These are phyloP conservation scores for Cuniculus paca DNA, from an alignment of 2,797 vertebrate genomes.

Conservation along the genomic window DNA sequence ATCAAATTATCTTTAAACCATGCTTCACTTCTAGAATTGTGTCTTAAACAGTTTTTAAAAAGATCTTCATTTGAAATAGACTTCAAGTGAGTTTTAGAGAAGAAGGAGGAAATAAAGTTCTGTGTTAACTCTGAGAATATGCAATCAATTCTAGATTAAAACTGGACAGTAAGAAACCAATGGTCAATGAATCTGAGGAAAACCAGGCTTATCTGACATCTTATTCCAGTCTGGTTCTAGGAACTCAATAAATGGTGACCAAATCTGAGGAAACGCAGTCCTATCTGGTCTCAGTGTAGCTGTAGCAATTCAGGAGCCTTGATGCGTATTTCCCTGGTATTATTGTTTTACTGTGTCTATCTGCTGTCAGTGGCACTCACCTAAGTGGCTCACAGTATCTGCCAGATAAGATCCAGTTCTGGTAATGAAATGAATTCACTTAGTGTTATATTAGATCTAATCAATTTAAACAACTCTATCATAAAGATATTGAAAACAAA, in stretches of 20 bases:
- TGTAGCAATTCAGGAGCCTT: too few relatives aligned
- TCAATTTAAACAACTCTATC: not conserved
- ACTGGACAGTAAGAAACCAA: too few relatives aligned
- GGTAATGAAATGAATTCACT: not conserved
- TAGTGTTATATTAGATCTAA: not conserved
- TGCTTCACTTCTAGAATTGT: not conserved
- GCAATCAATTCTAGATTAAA: not conserved
- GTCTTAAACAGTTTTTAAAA: not conserved
- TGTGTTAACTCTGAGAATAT: not conserved
- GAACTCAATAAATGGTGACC: too few relatives aligned
- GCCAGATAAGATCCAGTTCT: not conserved
- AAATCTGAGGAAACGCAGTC: not conserved
- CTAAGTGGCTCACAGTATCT: not conserved
- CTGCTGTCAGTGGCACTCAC: rapidly evolving
- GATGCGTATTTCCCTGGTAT: not conserved
- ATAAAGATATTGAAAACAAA: not conserved
- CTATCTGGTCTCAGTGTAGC: not conserved
- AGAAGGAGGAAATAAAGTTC: not conserved
- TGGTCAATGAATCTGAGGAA: not conserved
- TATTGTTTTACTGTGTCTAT: not conserved
- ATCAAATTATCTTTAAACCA: not conserved
- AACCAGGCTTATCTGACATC: not conserved
- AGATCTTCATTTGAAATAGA: not conserved
- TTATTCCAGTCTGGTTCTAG: not conserved
- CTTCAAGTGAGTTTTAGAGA: not conserved